Conservation (phyloP, 2,113 vertebrate genomes). For the Pollachius pollachius region DNA sequence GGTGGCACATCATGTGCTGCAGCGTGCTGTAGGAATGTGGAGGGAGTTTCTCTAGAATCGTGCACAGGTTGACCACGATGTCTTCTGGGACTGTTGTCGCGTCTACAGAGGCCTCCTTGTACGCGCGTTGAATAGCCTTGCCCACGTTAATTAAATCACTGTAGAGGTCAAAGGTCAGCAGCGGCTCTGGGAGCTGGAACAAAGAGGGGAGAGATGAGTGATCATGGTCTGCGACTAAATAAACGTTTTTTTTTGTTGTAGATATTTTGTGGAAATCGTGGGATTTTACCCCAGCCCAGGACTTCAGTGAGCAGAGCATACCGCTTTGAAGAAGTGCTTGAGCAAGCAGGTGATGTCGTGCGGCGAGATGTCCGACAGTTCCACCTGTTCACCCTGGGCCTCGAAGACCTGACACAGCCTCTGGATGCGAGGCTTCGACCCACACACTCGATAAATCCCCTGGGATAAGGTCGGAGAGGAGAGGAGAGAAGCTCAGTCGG, state of each 20-base stretch:
- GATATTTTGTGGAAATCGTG: neutral
- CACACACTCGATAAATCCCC: conserved; percentile 91
- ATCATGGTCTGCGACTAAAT: neutral
- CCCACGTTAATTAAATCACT: conserved; percentile 78
- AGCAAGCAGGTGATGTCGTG: conserved; percentile 88
- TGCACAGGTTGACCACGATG: conserved; percentile 66
- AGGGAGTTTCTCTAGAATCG: conserved; percentile 78
- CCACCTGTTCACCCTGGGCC: conserved; percentile 80
- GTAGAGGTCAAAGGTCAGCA: conserved; percentile 84
- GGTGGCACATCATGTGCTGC: conserved; percentile 80
- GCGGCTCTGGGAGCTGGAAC: conserved; percentile 83
- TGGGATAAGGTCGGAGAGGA: conserved; percentile 41
- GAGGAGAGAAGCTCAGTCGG: neutral
- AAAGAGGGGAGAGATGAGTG: neutral
- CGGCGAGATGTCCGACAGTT: conserved; percentile 86
- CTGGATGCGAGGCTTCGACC: conserved; percentile 86
- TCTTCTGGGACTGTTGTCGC: conserved; percentile 36
- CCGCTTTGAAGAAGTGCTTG: conserved; percentile 93
- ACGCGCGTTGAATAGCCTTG: conserved; percentile 75
- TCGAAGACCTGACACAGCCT: conserved; percentile 89
- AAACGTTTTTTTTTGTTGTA: neutral
- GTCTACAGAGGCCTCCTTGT: conserved; percentile 51
- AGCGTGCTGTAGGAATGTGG: conserved; percentile 82
- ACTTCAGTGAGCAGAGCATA: conserved; percentile 44
- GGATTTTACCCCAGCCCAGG: too few relatives aligned